Percentiles rank a stretch among this genome's conserved stretches.
phyloP scores from a whole-genome alignment of 1,140 invertebrate species.

The Trypoxylus dichotomus region DNA sequence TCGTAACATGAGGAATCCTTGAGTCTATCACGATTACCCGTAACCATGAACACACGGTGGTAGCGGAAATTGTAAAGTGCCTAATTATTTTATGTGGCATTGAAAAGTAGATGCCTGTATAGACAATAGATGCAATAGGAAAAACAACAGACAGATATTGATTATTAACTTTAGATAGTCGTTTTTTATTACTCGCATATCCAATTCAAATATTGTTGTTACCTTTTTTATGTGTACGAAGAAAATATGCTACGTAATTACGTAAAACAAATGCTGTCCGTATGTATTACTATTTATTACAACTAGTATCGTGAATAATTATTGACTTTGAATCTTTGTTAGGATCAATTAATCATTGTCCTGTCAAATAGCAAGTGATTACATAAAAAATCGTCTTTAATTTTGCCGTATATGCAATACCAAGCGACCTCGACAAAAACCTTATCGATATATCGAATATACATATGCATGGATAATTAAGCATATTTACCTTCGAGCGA shows the following conservation, averaged over 20 bases:
- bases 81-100: no score
- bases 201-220: neutral
- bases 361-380: neutral
- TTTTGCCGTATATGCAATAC: neutral
- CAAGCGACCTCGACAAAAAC: neutral
- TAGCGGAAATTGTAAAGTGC: no score
- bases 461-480: no score
- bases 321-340: neutral
- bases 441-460: neutral
- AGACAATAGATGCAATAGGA: neutral
- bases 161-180: no score
- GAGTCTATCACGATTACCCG: neutral
- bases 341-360: neutral
- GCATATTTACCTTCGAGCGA: no score
- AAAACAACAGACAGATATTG: neutral
- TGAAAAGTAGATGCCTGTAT: no score
- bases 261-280: no score
- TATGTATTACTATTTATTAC: no score
- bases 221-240: neutral
- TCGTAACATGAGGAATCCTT: neutral
- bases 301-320: no score
- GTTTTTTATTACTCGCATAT: neutral
- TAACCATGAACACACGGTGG: no score
- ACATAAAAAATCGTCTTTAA: neutral
- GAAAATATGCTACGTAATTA: no score